phyloP scores from a whole-genome alignment of 2,888 invertebrate species.

The Stenurella melanura region DNA sequence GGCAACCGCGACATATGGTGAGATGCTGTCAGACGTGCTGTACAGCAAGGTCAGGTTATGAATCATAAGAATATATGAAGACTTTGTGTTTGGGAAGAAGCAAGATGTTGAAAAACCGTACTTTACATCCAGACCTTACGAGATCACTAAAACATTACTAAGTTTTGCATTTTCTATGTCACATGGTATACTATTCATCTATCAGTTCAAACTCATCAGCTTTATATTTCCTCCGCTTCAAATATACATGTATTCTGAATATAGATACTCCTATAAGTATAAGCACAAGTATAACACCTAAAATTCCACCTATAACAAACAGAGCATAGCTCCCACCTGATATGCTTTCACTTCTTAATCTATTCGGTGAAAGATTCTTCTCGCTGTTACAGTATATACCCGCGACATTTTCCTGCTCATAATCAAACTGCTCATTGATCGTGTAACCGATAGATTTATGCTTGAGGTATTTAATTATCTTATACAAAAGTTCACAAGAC shows the following conservation, averaged over 20 bases:
- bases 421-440: slow-evolving; percentile 63
- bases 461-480: slow-evolving; percentile 66
- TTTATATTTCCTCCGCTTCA: slow-evolving; percentile 64
- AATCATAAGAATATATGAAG: too few species aligned
- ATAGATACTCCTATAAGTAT: slow-evolving; percentile 53
- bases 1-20: too few species aligned
- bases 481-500: slow-evolving; percentile 65
- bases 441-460: slow-evolving; percentile 64
- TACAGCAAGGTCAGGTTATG: too few species aligned
- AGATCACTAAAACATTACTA: too few species aligned
- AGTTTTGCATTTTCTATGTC: too few species aligned
- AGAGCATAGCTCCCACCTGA: slow-evolving; percentile 35
- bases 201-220: slow-evolving; percentile 68
- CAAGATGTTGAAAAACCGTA: too few species aligned
- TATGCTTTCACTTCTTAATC: slow-evolving; percentile 25
- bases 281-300: slow-evolving; percentile 51
- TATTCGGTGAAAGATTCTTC: slow-evolving; percentile 12
- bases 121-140: too few species aligned
- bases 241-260: slow-evolving; percentile 61
- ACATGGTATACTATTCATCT: slow-evolving; percentile 49
- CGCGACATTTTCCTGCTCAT: slow-evolving; percentile 67
- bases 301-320: slow-evolving; percentile 50
- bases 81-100: too few species aligned
- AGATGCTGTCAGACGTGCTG: too few species aligned
- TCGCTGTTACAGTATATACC: slow-evolving; percentile 67